phyloP scores from a whole-genome alignment of 2,888 invertebrate genomes.

The Leptinotarsa haldemani region DNA sequence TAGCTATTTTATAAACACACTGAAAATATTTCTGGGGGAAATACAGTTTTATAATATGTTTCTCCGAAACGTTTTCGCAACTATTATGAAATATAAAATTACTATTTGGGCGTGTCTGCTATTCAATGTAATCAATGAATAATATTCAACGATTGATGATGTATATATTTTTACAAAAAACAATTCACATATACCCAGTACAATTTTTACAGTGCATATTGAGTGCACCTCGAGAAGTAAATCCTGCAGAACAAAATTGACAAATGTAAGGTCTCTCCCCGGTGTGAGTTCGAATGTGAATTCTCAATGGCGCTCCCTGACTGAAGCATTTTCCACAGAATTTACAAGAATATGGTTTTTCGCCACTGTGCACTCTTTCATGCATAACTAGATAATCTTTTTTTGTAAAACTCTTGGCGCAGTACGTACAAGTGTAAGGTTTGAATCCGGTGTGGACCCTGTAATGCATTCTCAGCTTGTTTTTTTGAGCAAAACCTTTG shows the following conservation, averaged over 20 bases:
- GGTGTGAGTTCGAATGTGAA: slow-evolving; percentile 57
- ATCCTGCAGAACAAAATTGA: slow-evolving; percentile 69
- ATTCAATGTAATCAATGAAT: no score
- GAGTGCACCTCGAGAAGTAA: slow-evolving; percentile 70
- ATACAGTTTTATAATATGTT: no score
- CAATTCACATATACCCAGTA: slow-evolving; percentile 26
- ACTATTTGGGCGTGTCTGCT: no score
- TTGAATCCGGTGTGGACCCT: slow-evolving; percentile 68
- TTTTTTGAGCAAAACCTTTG: slow-evolving; percentile 58
- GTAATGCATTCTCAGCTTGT: slow-evolving; percentile 57
- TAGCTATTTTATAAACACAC: no score
- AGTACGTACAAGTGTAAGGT: slow-evolving; percentile 60
- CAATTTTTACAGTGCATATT: slow-evolving; percentile 68
- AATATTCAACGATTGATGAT: neutral
- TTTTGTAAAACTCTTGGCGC: slow-evolving; percentile 68
- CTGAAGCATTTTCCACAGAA: slow-evolving; percentile 61
- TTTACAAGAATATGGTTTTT: slow-evolving; percentile 60
- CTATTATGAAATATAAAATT: no score
- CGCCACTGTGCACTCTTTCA: slow-evolving; percentile 59
- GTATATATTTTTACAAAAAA: neutral
- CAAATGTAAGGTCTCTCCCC: slow-evolving; percentile 66
- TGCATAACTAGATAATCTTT: slow-evolving; percentile 58
- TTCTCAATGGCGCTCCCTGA: slow-evolving; percentile 56
- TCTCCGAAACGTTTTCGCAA: no score
- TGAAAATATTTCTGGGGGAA: no score